A percentile compares a stretch with the other conserved stretches of the same genome.
Conservation (phyloP, 2,888 invertebrate species). For the Pterobdella sp. region DNA sequence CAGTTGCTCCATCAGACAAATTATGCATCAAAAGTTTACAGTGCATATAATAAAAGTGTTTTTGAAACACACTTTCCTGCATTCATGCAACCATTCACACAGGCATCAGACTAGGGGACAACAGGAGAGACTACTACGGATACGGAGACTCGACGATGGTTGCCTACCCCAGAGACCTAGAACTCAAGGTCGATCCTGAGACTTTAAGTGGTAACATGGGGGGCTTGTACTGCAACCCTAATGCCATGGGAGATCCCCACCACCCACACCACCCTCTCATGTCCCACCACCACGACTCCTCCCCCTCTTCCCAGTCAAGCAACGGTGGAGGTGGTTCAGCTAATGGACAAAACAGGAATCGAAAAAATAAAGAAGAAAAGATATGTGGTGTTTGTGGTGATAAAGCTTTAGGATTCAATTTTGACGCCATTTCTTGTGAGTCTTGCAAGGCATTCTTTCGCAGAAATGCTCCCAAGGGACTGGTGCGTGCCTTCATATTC, state of each 20-base stretch:
- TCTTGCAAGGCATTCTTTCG: slow-evolving; percentile 52
- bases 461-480: slow-evolving; percentile 51
- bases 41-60: not conserved
- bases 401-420: slow-evolving; percentile 51
- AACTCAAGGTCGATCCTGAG: slow-evolving; percentile 25
- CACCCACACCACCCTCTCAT: not conserved
- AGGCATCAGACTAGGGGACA: slow-evolving; percentile 22
- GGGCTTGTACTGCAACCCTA: slow-evolving; percentile 18
- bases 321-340: slow-evolving; percentile 37
- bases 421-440: slow-evolving; percentile 52
- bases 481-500: slow-evolving; percentile 43
- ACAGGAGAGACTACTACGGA: slow-evolving; percentile 25
- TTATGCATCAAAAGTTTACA: not conserved
- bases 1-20: not conserved
- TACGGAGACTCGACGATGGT: slow-evolving; percentile 22
- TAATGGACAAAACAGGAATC: slow-evolving; percentile 30
- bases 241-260: not conserved
- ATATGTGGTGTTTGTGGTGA: slow-evolving; percentile 51
- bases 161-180: slow-evolving; percentile 24
- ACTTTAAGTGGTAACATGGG: slow-evolving; percentile 6
- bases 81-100: not conserved
- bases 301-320: slow-evolving; percentile 29
- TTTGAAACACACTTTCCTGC: not conserved
- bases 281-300: slow-evolving; percentile 25
- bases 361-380: slow-evolving; percentile 51